Conservation (phyloP, 2,797 vertebrate species). For the Lagorchestes hirsutus region DNA sequence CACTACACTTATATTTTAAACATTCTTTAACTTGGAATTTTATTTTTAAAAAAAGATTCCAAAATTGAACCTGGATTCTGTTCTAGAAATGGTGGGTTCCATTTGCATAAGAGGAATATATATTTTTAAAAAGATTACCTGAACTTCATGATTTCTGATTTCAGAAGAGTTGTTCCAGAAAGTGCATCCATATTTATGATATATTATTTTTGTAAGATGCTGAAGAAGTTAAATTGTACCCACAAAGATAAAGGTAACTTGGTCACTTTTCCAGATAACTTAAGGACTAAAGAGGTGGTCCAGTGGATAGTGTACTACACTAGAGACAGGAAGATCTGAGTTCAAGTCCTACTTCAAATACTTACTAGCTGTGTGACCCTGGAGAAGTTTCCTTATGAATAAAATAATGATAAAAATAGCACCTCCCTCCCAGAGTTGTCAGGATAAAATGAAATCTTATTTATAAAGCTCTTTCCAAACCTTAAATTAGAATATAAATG, state of each 20-base stretch:
- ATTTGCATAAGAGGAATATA: conserved; percentile 14
- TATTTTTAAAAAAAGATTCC: conserved; percentile 10
- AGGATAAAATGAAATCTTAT: neutral
- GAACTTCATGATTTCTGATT: neutral
- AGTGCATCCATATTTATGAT: neutral
- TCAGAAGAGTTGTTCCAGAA: conserved; percentile 16
- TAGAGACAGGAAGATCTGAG: neutral
- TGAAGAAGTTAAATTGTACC: neutral
- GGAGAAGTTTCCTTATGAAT: neutral
- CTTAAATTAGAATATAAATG: neutral
- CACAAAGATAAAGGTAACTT: conserved; percentile 7
- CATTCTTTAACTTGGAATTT: conserved; percentile 3
- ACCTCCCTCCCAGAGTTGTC: neutral
- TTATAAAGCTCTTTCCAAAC: neutral
- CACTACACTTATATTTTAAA: conserved; percentile 23
- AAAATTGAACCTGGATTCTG: conserved; percentile 19
- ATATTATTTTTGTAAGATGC: neutral
- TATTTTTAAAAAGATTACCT: neutral
- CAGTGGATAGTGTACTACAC: neutral
- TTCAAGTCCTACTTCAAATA: neutral
- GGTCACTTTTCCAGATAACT: conserved; percentile 26
- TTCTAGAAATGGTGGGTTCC: neutral
- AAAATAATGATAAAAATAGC: neutral
- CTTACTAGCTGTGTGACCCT: neutral
- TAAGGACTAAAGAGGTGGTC: conserved; percentile 29